Evolutionary conservation across 2,113 vertebrate genomes (phyloP), one percentile per base, ranked within the genome.

Genomic region (Hippolais icterina): DNA sequence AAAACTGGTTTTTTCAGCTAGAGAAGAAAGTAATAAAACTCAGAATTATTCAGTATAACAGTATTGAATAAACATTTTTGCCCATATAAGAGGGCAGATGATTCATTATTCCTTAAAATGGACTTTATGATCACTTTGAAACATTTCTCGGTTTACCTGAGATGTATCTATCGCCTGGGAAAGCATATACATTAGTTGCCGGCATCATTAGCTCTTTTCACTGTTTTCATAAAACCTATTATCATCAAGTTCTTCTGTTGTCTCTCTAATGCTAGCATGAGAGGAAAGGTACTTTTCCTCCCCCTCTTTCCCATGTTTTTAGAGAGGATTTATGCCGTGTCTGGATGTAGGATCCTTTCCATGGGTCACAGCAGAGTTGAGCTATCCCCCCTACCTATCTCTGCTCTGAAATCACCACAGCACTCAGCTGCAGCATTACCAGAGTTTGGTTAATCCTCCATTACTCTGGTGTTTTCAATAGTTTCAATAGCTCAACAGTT

Each of bases 391-490:
- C 6, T 15, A 2, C 18, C 13, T 27, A 41, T 27, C 22, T 74
- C 57, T 77, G 35, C 33, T 63, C 25, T 19, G 31, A 84, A 83
- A 84, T 35, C 21, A 33, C 10, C 60, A 42, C 1, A 0, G 16
- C 52, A 42, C 12, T 53, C 50, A 39, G 46, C n/a, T n/a, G 24
- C 22, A 83, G 37, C 2, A 0, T n/a, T 23, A 61, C 0, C 0
- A 24, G 9, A 25, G 15, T 11, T 60, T 35, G 11, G 39, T 20
- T 65, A 39, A 15, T 54, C 64, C n/a, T 47, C 50, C 35, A 2
- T 35, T 66, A 47, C 3, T 63, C 39, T 8, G 2, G 5, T 25
- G 35, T 15, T 82, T 23, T 60, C 2, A 2, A 28, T 11, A 39
- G 37, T 39, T 39, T 39, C 37, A 39, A 39, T 39, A 39, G 37